Evolutionary conservation across 2,888 invertebrate species (phyloP), one percentile per base, ranked within the genome.

Genomic region (Parnassius orleans): DNA sequence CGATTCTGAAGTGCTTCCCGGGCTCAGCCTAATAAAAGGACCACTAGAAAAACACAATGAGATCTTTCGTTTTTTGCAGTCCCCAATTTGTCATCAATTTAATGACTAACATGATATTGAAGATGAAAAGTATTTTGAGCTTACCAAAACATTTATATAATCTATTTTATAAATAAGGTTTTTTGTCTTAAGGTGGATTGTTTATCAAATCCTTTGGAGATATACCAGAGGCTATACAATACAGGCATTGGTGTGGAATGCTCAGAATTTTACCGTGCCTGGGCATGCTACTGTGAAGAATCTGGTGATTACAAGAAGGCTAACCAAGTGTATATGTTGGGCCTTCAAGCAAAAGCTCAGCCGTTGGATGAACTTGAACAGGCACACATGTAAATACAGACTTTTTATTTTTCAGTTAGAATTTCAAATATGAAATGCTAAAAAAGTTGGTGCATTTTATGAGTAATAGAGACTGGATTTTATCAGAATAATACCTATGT

Each of bases 231-330:
- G 84, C 92, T 98, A 78, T 95, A 95, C 75, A 95, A 94, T 69
- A 95, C 94, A 79, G 96, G 96, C 44, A 94, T 98, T 71, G 98
- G 98, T 42, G 94, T 94, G 42, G 95, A 95, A 86, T 94, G 96
- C 68, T 95, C 98, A 0, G 95, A 95, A 72, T 95, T 98, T 78
- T 98, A 98, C 80, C 94, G 95, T 71, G 95, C 96, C 11, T 98
- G 98, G 97, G 96, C 98, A 0, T 96, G 95, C 78, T 96, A 96
- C 73, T 94, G 96, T 74, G 98, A 98, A 82, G 94, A 95, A 69
- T 92, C 93, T 54, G 95, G 95, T 41, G 97, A 98, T 89, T 95
- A 94, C 73, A 95, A 95, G 77, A 94, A 94, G 76, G 98, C 98
- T 0, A 95, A 97, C 82, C 93, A 95, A 72, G 94, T 98, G 33